Percentiles rank a stretch among this genome's conserved stretches.
These are phyloP conservation scores for Drosophila greeni DNA, from an alignment of 2,888 invertebrate genomes.

Conservation along the genomic window DNA sequence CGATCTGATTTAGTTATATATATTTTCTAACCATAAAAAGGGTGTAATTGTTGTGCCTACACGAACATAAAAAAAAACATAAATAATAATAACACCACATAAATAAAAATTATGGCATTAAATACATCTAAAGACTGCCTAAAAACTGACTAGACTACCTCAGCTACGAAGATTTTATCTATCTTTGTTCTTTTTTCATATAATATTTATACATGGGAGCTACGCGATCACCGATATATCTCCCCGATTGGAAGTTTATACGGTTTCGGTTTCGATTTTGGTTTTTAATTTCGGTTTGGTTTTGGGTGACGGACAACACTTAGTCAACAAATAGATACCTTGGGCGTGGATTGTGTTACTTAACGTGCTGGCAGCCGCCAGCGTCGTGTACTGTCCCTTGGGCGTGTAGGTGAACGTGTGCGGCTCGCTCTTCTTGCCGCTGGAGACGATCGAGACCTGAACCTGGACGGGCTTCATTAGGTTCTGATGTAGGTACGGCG, in stretches of 20 bases:
- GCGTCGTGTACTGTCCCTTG: conserved; percentile 75
- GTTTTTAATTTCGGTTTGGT: conserved; percentile 2
- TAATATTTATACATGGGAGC: conserved; percentile 4
- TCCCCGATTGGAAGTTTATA: conserved; percentile 19
- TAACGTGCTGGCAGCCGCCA: conserved; percentile 77
- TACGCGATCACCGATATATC: conserved; percentile 19
- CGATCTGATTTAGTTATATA: conserved; percentile 31
- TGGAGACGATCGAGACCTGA: conserved; percentile 88
- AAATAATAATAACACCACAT: conserved; percentile 16
- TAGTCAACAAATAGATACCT: conserved; percentile 77
- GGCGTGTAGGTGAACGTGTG: conserved; percentile 91
- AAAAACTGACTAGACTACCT: conserved; percentile 17
- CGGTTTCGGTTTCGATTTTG: conserved; percentile 2
- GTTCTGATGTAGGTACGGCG: conserved; percentile 85
- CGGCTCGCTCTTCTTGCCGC: conserved; percentile 91
- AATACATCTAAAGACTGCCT: conserved; percentile 14
- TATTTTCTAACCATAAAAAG: conserved; percentile 20
- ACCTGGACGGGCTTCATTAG: conserved; percentile 85
- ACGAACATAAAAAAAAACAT: conserved; percentile 17
- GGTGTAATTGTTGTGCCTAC: neutral
- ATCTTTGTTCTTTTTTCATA: neutral
- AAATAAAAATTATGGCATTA: conserved; percentile 11
- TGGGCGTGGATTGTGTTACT: conserved; percentile 76
- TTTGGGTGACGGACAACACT: conserved; percentile 35
- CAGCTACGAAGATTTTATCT: conserved; percentile 1